phyloP scores from a whole-genome alignment of 1,140 invertebrate species.

The Brachionus calyciflorus region DNA sequence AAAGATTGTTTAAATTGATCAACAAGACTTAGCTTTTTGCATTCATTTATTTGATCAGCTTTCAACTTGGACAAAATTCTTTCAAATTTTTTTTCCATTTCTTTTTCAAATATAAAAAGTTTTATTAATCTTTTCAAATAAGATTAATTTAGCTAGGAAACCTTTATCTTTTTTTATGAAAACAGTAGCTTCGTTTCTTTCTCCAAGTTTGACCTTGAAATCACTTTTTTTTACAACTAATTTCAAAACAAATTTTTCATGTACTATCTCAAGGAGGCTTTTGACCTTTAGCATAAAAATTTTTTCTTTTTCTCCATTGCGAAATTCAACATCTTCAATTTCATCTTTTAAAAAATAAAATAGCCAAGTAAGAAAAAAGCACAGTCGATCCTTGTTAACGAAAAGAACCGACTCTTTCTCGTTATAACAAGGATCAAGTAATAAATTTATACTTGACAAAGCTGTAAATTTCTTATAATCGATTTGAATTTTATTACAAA shows the following conservation, averaged over 20 bases:
- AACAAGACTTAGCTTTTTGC: background rate
- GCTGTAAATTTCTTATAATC: background rate
- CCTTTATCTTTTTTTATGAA: background rate
- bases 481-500: slow-evolving; percentile 1
- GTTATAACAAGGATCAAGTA: background rate
- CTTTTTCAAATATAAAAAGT: background rate
- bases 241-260: background rate
- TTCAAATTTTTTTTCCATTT: background rate
- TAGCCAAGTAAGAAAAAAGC: no score
- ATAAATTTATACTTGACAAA: background rate
- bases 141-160: background rate
- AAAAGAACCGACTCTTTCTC: no score
- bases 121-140: background rate
- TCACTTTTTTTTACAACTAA: background rate
- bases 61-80: background rate
- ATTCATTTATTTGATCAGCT: background rate
- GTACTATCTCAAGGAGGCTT: background rate
- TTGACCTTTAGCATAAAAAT: background rate
- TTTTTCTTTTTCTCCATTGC: slow-evolving; percentile 21
- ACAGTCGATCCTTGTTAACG: no score
- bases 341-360: background rate
- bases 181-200: slow-evolving; percentile 8
- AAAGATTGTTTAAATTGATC: background rate
- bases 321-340: background rate
- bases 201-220: background rate